Base-by-base conservation (phyloP, 2,888 invertebrate species). In the Drosophila recens region DNA sequence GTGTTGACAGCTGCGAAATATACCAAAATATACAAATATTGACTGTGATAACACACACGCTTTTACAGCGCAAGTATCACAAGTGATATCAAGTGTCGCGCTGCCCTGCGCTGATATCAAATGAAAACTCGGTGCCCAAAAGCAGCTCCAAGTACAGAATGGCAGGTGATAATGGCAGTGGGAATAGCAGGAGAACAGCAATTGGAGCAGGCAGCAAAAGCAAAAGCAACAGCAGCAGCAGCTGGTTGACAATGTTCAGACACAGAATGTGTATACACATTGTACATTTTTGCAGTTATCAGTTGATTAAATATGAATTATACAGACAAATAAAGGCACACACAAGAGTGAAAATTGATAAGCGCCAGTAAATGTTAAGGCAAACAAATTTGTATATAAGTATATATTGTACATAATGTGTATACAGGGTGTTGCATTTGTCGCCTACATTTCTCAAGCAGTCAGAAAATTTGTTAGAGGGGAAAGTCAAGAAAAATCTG, bases 221-320 rank as follows among this genome's bases (percentile, higher is more conserved):
- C 36, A 27, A 33, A 36, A 33, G 48, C 36, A 23, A 23, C 23
- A 23, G 23, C 33, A 52, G 20, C 36, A 27, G 43, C 42, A 34
- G 48, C 33, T 51, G 66, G 38, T 57, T 71, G 72, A 80, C 65
- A 80, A 68, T 56, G 51, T 53, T 58, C 46, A 36, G 49, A 62
- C 27, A 56, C 42, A 42, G 34, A 67, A 36, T 27, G 27, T 45
- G 52, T 54, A 66, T 61, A 80, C 40, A 51, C 33, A 67, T 64
- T 63, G 40, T 65, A 59, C 66, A 75, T 59, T 80, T 75, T 59
- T 76, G 56, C 70, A 80, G 82, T 82, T 85, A 85, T 85, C 84
- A 85, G 90, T 85, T 85, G 84, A 85, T 89, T 85, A 89, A 85
- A 85, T 89, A 85, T 87, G 90, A 89, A 89, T 85, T 87, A 85